These are phyloP conservation scores for Alouatta caraya DNA, from an alignment of 2,797 vertebrate genomes.

Conservation along the genomic window DNA sequence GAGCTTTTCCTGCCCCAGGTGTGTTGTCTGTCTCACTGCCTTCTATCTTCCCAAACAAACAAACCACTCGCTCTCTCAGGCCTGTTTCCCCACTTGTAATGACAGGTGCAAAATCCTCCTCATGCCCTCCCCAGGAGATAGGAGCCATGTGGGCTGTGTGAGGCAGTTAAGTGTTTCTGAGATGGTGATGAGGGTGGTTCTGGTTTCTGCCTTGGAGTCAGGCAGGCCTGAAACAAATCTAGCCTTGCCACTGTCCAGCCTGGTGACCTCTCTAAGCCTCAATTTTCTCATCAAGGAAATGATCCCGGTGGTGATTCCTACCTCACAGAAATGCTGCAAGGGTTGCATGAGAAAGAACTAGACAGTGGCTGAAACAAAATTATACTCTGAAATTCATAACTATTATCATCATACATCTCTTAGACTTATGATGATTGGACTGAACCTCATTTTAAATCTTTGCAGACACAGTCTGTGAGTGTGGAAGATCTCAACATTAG, in stretches of 20 bases:
- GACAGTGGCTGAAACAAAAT: background rate
- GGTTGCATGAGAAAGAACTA: background rate
- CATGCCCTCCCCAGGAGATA: background rate
- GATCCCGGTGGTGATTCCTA: background rate
- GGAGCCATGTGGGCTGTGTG: background rate
- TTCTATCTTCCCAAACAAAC: background rate
- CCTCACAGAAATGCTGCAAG: background rate
- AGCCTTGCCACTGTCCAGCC: background rate
- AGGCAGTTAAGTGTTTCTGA: background rate
- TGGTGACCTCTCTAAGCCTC: background rate
- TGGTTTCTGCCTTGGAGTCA: background rate
- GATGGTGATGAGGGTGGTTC: background rate
- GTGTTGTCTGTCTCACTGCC: background rate
- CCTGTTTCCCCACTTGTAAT: background rate
- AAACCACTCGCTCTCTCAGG: background rate
- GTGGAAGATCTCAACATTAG: background rate
- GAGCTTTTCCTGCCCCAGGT: background rate
- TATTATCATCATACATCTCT: background rate
- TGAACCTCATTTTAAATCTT: background rate
- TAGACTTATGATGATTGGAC: background rate
- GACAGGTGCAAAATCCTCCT: background rate
- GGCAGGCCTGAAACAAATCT: background rate
- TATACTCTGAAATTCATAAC: background rate
- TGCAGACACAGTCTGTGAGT: background rate
- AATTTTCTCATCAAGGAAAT: background rate